phyloP scores from a whole-genome alignment of 2,113 vertebrate genomes.

The Aldabrachelys gigantea region DNA sequence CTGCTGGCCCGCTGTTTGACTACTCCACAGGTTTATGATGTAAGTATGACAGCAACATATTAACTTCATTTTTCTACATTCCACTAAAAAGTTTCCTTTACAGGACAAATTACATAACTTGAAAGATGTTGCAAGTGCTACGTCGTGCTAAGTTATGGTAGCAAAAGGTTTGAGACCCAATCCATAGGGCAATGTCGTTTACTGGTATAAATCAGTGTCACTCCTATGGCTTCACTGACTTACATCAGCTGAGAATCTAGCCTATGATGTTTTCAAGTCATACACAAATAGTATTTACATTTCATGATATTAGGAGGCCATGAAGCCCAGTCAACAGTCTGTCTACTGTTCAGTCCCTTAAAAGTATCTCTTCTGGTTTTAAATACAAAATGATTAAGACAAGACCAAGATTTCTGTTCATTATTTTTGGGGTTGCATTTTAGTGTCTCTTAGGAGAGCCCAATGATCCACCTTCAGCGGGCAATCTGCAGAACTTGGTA shows the following conservation, averaged over 20 bases:
- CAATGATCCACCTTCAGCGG: neutral
- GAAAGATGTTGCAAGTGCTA: neutral
- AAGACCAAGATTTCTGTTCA: neutral
- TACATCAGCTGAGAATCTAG: neutral
- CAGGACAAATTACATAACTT: neutral
- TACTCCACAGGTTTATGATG: constrained; percentile 93
- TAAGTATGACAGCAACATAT: constrained; percentile 74
- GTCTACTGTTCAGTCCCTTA: neutral
- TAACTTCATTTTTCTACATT: neutral
- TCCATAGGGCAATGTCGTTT: neutral
- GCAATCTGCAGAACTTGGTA: neutral
- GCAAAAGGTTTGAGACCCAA: neutral
- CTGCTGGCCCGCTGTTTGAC: constrained; percentile 93
- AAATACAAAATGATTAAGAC: neutral
- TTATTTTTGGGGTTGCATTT: neutral
- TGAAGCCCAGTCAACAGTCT: neutral
- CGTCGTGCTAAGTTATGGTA: neutral
- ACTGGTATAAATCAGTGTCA: neutral
- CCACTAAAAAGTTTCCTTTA: neutral
- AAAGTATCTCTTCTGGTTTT: neutral
- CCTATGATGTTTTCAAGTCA: neutral
- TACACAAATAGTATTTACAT: neutral
- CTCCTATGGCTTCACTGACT: neutral
- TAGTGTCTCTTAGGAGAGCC: neutral
- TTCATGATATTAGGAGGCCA: neutral